Conservation (phyloP, 1,140 invertebrate species). For the Aphis gossypii region DNA sequence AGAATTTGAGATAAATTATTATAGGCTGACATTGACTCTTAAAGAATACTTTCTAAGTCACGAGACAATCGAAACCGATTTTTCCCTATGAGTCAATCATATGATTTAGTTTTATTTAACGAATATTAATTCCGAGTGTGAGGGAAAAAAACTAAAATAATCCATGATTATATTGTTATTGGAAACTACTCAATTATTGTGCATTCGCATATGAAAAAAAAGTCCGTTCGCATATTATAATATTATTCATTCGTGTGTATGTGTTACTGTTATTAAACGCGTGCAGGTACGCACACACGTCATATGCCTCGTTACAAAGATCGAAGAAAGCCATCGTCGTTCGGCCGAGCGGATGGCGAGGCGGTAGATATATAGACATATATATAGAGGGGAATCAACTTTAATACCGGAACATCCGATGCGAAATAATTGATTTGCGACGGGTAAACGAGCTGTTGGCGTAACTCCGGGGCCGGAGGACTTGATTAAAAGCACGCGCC, state of each 20-base stretch:
- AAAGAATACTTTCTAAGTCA: neutral
- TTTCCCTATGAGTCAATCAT: neutral
- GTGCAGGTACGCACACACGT: neutral
- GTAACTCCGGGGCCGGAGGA: neutral
- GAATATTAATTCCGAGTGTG: neutral
- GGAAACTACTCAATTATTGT: neutral
- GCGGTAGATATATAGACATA: neutral
- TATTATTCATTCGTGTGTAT: neutral
- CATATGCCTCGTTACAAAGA: neutral
- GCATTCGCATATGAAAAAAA: neutral
- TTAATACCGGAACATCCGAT: slow-evolving; percentile 42
- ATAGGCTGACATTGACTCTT: neutral
- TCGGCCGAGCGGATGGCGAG: neutral
- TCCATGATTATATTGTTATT: neutral
- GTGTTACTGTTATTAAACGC: neutral
- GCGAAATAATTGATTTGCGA: slow-evolving; percentile 42
- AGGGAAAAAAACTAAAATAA: neutral
- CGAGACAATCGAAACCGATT: neutral
- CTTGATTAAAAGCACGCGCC: neutral
- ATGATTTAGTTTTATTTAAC: neutral
- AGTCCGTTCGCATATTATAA: too few species aligned
- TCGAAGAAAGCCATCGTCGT: neutral
- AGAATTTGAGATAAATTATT: neutral
- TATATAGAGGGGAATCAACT: slow-evolving; percentile 5
- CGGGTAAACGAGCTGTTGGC: slow-evolving; percentile 31